Conservation (phyloP, 2,797 vertebrate species). For the Spinus olivaceus region DNA sequence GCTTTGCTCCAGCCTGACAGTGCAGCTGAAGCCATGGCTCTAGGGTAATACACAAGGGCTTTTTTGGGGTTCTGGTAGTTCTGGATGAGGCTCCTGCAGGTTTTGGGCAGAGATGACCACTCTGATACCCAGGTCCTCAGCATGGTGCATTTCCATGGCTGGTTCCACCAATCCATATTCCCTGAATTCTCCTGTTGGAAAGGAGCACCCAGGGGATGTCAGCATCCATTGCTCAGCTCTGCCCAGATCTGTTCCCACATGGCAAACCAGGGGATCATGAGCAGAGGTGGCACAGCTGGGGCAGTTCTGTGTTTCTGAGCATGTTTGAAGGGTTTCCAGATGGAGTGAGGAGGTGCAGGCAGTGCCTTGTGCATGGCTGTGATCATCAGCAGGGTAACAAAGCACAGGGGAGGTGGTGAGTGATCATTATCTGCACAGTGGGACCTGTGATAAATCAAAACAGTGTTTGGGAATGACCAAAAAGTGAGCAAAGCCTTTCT, state of each 20-base stretch:
- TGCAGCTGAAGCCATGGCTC: neutral
- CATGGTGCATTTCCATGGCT: accelerated
- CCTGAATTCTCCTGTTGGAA: neutral
- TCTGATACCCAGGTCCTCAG: neutral
- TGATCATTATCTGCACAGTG: neutral
- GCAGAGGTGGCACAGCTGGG: neutral
- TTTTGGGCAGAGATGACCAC: neutral
- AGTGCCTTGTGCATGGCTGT: accelerated
- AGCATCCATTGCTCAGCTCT: neutral
- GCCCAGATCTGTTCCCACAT: neutral
- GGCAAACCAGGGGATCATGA: accelerated
- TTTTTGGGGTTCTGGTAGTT: neutral
- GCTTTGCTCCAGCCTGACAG: neutral
- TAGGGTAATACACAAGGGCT: accelerated
- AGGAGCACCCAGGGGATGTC: neutral
- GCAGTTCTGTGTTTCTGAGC: neutral
- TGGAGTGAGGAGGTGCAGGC: neutral
- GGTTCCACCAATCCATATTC: neutral
- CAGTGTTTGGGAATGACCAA: accelerated
- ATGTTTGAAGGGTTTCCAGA: neutral
- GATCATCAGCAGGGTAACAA: neutral
- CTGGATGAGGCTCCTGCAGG: neutral
- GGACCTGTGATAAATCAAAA: neutral
- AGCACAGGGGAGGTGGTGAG: neutral
- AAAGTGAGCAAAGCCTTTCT: neutral